phyloP scores from a whole-genome alignment of 2,888 invertebrate species.

The Exephanes ischioxanthus region DNA sequence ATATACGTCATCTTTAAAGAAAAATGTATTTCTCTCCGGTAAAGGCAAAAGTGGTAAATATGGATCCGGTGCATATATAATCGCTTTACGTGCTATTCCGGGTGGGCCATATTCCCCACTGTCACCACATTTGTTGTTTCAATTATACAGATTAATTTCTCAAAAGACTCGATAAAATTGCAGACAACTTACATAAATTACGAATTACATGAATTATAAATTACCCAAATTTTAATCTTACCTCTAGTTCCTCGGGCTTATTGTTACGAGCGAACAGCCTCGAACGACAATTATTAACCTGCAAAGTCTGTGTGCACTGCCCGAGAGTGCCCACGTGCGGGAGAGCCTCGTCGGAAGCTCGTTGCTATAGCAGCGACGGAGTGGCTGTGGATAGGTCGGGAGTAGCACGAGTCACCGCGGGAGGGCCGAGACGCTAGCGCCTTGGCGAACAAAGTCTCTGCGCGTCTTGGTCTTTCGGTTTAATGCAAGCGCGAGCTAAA shows the following conservation, averaged over 20 bases:
- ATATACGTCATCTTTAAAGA: too few species aligned
- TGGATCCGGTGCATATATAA: not conserved
- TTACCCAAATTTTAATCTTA: not conserved
- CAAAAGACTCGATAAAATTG: not conserved
- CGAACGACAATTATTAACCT: not conserved
- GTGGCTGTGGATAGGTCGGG: constrained; percentile 32
- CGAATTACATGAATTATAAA: not conserved
- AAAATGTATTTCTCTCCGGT: not conserved
- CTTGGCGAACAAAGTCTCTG: not conserved
- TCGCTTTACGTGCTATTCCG: not conserved
- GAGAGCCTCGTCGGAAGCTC: not conserved
- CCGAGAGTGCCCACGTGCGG: constrained; percentile 4
- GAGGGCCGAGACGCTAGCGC: not conserved
- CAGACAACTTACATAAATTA: too few species aligned
- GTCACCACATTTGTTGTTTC: not conserved
- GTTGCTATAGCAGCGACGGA: not conserved
- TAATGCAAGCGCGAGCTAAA: not conserved
- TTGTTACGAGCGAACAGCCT: not conserved
- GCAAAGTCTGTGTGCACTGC: not conserved
- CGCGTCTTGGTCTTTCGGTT: not conserved
- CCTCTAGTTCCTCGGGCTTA: not conserved
- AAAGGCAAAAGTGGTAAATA: not conserved
- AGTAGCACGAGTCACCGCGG: not conserved
- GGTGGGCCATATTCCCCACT: not conserved
- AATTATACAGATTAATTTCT: not conserved